Conservation (phyloP, 2,113 vertebrate genomes). For the Leuciscus idus region DNA sequence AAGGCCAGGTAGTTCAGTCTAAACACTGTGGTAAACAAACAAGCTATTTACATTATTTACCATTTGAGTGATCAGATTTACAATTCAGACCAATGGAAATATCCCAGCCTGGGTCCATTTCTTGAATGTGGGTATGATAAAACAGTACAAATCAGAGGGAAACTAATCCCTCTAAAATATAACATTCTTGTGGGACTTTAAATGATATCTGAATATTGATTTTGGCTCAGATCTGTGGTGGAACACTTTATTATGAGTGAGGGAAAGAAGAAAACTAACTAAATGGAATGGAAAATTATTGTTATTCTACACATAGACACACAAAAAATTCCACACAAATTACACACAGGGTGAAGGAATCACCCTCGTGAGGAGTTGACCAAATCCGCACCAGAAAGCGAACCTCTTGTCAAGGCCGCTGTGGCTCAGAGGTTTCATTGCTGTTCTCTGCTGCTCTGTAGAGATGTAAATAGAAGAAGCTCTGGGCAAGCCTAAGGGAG, state of each 20-base stretch:
- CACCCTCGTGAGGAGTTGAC: slow-evolving; percentile 46
- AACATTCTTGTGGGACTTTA: slow-evolving; percentile 56
- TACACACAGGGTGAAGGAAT: slow-evolving; percentile 43
- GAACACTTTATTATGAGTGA: slow-evolving; percentile 57
- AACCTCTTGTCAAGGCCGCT: slow-evolving; percentile 42
- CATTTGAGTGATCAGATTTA: slow-evolving; percentile 42
- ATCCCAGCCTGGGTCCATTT: slow-evolving; percentile 24
- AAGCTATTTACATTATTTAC: slow-evolving; percentile 34
- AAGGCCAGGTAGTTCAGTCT: slow-evolving; percentile 25
- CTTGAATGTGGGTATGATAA: not conserved
- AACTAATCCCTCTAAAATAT: slow-evolving; percentile 48
- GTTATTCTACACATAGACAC: slow-evolving; percentile 52
- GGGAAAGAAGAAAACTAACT: slow-evolving; percentile 49
- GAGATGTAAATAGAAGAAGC: slow-evolving; percentile 1
- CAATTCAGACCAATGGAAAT: slow-evolving; percentile 39
- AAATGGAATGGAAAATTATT: slow-evolving; percentile 57
- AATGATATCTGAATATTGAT: slow-evolving; percentile 60
- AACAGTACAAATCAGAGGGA: slow-evolving; percentile 40
- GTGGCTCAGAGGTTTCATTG: slow-evolving; percentile 24
- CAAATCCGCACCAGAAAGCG: slow-evolving; percentile 38
- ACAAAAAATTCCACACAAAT: slow-evolving; percentile 25
- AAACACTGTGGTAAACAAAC: slow-evolving; percentile 32
- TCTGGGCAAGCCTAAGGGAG: slow-evolving; percentile 15
- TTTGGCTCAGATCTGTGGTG: slow-evolving; percentile 44
- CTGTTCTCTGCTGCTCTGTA: not conserved